These are phyloP conservation scores for Haliclona indistincta DNA, from an alignment of 37 sponge, comb jelly and placozoan species.

Conservation along the genomic window DNA sequence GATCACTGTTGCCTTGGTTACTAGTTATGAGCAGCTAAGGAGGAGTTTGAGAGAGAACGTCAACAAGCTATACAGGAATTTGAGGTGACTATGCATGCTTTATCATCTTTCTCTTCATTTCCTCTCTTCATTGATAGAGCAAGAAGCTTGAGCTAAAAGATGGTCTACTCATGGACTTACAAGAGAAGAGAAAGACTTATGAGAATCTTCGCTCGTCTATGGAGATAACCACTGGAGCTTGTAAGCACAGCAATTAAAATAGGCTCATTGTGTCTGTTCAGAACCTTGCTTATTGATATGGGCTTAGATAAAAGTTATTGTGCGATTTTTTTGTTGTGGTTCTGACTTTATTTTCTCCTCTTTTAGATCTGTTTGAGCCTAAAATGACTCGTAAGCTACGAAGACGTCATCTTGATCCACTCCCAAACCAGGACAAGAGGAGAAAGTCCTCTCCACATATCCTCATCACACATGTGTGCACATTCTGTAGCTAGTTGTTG, in stretches of 20 bases:
- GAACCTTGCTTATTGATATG: no score
- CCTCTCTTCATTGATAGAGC: constrained; percentile 13
- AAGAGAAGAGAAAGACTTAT: constrained; percentile 70
- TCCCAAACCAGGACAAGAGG: constrained; percentile 69
- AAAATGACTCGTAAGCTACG: constrained; percentile 78
- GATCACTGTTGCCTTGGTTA: no score
- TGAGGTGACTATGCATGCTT: constrained; percentile 23
- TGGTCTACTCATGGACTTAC: constrained; percentile 53
- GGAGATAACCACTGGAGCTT: constrained; percentile 61
- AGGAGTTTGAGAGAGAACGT: constrained; percentile 72
- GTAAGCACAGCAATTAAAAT: no score
- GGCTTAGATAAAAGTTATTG: not conserved
- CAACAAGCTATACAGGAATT: constrained; percentile 51
- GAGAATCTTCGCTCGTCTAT: constrained; percentile 38
- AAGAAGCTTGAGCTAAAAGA: constrained; percentile 79
- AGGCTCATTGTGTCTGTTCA: no score
- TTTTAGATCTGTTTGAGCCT: constrained; percentile 55
- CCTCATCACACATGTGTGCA: not conserved
- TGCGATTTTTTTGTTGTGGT: no score
- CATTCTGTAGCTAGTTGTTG: no score
- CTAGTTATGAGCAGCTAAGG: constrained; percentile 35
- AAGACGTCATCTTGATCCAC: constrained; percentile 55
- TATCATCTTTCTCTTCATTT: not conserved
- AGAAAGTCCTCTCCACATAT: constrained; percentile 54
- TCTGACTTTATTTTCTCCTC: not conserved